Evolutionary conservation across 2,888 invertebrate species (phyloP).

Genomic region (Branchellion lobata): DNA sequence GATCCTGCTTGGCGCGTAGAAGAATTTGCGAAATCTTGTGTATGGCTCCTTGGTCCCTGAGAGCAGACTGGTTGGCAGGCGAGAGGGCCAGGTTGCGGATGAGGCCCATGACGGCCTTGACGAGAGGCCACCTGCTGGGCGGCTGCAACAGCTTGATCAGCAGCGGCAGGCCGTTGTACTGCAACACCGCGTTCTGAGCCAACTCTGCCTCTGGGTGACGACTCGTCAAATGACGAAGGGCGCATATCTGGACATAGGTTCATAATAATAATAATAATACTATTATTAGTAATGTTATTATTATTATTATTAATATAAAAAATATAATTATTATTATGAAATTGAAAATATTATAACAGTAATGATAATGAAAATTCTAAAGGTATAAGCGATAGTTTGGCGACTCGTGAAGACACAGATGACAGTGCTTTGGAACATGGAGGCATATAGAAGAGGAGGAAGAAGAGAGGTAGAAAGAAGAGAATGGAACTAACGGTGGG

Average conservation of each 20-base stretch:
- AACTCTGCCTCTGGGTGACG: conserved; percentile 92
- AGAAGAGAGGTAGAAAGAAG: no score
- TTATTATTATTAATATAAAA: not conserved
- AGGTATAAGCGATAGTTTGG: no score
- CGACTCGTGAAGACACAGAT: no score
- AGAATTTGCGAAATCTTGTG: conserved; percentile 87
- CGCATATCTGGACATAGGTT: conserved; percentile 71
- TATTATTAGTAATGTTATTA: no score
- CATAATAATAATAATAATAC: not conserved
- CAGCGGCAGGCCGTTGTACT: conserved; percentile 83
- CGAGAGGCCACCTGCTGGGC: conserved; percentile 93
- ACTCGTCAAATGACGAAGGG: conserved; percentile 92
- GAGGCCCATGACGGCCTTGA: conserved; percentile 85
- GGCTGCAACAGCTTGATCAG: conserved; percentile 93
- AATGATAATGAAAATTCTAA: not conserved
- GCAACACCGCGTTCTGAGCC: conserved; percentile 90
- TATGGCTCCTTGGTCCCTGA: conserved; percentile 90
- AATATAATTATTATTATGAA: not conserved
- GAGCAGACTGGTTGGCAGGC: conserved; percentile 89
- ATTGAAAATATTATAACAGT: not conserved
- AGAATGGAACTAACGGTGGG: conserved; percentile 83
- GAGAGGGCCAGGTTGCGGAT: conserved; percentile 94
- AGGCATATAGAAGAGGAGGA: no score
- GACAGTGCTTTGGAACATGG: no score
- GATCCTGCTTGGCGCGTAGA: conserved; percentile 90